Base-by-base conservation (phyloP, 2,888 invertebrate genomes). In the Aporophyla lueneburgensis region DNA sequence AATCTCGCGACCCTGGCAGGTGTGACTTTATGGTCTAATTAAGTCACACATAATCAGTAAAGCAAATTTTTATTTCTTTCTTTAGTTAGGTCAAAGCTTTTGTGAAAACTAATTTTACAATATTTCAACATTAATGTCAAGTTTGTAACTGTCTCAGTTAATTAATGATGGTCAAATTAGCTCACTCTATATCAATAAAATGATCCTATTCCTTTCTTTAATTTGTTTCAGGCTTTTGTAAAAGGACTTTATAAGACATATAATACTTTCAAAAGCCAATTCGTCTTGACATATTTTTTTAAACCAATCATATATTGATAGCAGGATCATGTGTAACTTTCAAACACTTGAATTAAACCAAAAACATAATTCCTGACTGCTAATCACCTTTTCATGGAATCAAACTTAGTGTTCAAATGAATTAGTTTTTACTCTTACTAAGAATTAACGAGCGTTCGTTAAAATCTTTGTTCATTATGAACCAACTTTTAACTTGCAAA, bases 401-500 rank as follows among this genome's bases (percentile, higher is more conserved):
- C 40, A 40, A 59, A 59, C 16, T 53, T 33, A 53, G 12, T 46
- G 0, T 61, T 74, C 6, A 14, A 27, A 46, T 33, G n/a, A 61
- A 74, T 46, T 53, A 27, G 53, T 46, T 43, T n/a, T 43, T 46
- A 51, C 16, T 24, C 14, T 24, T n/a, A 49, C 16, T n/a, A 62
- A n/a, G 19, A 27, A n/a, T 53, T 14, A 53, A 74, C 43, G 27
- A 74, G 16, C 27, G 19, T n/a, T 73, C 16, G 21, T 74, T 73
- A 51, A 43, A 43, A 74, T 58, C 49, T 56, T 19, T 33, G 33
- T 72, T 72, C 3, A 24, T 51, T 58, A 43, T 49, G 43, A 33
- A 33, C 33, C 33, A 33, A 33, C 33, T 33, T 33, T 33, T 33
- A 33, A 27, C 16, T 27, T 12, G 5, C 27, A n/a, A 51, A 59